Evolutionary conservation across 2,113 vertebrate genomes (phyloP).

Genomic region (Meles meles): DNA sequence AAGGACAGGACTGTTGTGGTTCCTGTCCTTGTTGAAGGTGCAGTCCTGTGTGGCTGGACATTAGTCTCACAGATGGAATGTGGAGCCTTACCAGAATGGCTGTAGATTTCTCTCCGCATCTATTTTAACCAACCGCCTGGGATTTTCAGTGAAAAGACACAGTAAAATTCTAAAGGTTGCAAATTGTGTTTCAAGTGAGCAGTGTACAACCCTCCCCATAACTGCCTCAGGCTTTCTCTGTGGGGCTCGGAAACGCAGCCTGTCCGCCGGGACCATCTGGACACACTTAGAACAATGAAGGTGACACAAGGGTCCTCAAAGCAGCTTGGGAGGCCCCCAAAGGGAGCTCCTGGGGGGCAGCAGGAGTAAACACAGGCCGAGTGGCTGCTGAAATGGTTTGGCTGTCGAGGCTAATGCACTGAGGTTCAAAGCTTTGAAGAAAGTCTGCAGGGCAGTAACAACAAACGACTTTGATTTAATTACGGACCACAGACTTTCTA

Average conservation of each 20-base stretch:
- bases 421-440: conserved; percentile 60
- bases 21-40: not conserved
- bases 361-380: conserved; percentile 45
- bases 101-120: not conserved
- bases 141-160: not conserved
- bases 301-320: not conserved
- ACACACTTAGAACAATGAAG: not conserved
- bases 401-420: not conserved
- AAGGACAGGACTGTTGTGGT: not conserved
- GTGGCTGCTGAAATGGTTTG: conserved; percentile 59
- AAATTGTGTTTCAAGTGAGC: not conserved
- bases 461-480: conserved; percentile 64
- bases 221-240: not conserved
- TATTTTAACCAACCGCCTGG: not conserved
- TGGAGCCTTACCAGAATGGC: not conserved
- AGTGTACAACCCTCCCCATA: not conserved
- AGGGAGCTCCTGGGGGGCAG: not conserved
- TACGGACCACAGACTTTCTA: conserved; percentile 47
- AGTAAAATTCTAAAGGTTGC: not conserved
- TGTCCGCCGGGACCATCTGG: conserved; percentile 28
- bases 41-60: not conserved
- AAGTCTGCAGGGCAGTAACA: conserved; percentile 19
- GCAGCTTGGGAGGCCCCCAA: not conserved
- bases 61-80: not conserved
- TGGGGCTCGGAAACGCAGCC: not conserved